Base-by-base conservation (phyloP, 2,113 vertebrate species). In the Corythornis cristatus region DNA sequence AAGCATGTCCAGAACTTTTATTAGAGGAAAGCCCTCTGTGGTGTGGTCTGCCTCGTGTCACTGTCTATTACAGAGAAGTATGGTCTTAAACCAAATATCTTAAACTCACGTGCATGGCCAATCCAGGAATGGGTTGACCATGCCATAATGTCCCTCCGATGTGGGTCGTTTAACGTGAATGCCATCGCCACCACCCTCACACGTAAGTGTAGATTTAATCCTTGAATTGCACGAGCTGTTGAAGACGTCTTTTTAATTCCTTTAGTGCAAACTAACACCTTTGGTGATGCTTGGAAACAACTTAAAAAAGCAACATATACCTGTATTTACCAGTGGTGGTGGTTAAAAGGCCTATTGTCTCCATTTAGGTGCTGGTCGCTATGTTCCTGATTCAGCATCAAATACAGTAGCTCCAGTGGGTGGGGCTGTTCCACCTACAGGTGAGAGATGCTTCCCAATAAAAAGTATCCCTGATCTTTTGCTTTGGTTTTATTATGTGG, bases 361-460 rank as follows among this genome's bases (percentile, higher is more conserved):
- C 92, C 1, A 0, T 79, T 43, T 88, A 99, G 99, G 99, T 92
- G 88, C 98, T 91, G 99, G 98, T 67, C 98, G 99, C 40, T 99
- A 99, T 78, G 98, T 99, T 88, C 99, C 99, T 29, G 98, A 98
- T 50, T 98, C 98, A 31, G 94, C 86, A 61, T 84, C 97, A 22
- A 91, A 81, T 82, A 42, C 93, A 37, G 75, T 70, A 23, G 80
- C 94, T 90, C 45, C 98, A 58, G 45, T 76, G 42, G 94, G 97
- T 14, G 98, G 96, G 74, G 94, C 96, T 50, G 99, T 99, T 97
- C 98, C 99, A 3, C 99, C 98, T 95, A 99, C 98, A 96, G 99
- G 99, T 99, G 83, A 88, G 91, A 90, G 53, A 21, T 61, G 15
- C 53, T 65, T 71, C 15, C 26, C 9, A 37, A 10, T 57, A 20